phyloP scores from a whole-genome alignment of 2,113 vertebrate genomes.

The Amphiprion ocellaris region DNA sequence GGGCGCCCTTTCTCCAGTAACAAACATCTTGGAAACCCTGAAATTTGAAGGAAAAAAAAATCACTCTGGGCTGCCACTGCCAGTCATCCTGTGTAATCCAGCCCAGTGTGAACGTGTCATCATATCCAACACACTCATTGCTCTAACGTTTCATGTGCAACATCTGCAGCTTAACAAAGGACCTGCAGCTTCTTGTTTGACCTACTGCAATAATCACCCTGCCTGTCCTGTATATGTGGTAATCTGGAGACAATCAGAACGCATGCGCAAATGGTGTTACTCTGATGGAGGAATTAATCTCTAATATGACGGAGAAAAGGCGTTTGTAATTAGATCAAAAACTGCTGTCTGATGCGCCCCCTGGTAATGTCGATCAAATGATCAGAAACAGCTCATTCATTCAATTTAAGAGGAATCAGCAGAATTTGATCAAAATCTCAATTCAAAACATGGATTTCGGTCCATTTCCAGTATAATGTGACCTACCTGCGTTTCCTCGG shows the following conservation, averaged over 20 bases:
- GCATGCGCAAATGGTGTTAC: constrained; percentile 72
- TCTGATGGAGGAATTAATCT: constrained; percentile 49
- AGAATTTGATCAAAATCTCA: neutral
- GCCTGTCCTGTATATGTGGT: constrained; percentile 47
- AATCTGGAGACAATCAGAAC: constrained; percentile 53
- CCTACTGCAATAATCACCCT: constrained; percentile 40
- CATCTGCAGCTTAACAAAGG: neutral
- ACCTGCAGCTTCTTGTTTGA: constrained; percentile 14
- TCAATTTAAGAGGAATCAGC: fast-evolving
- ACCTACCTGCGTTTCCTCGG: constrained; percentile 69
- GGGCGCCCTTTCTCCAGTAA: constrained; percentile 63
- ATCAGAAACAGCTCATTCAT: neutral
- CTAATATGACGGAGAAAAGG: constrained; percentile 28
- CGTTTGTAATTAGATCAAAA: neutral
- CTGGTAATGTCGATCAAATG: neutral
- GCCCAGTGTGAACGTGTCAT: neutral
- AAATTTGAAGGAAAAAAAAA: constrained; percentile 21
- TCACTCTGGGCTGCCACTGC: constrained; percentile 1
- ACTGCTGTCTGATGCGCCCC: neutral
- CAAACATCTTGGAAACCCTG: neutral
- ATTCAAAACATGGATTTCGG: neutral
- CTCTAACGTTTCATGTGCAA: neutral
- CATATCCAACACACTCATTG: no score
- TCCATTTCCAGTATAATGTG: neutral
- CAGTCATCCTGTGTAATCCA: neutral